Evolutionary conservation across 2,113 vertebrate genomes (phyloP).

Genomic region (Isurus oxyrinchus): DNA sequence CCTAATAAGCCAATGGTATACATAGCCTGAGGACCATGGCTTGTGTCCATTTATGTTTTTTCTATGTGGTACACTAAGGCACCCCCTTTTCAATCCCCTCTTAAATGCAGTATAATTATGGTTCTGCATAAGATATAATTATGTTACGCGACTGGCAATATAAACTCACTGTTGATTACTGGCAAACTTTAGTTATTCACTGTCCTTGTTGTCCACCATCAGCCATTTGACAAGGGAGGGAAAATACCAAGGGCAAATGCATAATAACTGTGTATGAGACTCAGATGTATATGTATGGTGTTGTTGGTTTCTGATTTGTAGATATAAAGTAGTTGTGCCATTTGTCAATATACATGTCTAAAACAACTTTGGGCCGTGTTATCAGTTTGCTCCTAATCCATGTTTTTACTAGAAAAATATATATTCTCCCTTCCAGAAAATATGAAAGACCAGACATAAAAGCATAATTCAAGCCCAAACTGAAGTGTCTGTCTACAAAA

Average conservation of each 20-base stretch:
- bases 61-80: not conserved
- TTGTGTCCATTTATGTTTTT: not conserved
- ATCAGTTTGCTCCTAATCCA: not conserved
- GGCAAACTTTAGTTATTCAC: not conserved
- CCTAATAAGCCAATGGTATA: not conserved
- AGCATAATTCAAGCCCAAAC: not conserved
- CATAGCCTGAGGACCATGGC: not conserved
- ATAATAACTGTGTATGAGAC: not conserved
- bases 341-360: not conserved
- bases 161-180: not conserved
- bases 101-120: not conserved
- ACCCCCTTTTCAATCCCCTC: not conserved
- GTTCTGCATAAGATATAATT: not conserved
- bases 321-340: not conserved
- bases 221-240: not conserved
- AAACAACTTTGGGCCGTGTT: not conserved
- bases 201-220: not conserved
- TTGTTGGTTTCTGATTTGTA: not conserved
- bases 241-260: not conserved
- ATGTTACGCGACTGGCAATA: not conserved
- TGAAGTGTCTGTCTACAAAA: not conserved
- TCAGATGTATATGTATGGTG: not conserved
- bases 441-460: not conserved
- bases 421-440: not conserved
- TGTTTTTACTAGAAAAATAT: not conserved